Base-by-base conservation (phyloP, 2,888 invertebrate species). In the Stenurella melanura region DNA sequence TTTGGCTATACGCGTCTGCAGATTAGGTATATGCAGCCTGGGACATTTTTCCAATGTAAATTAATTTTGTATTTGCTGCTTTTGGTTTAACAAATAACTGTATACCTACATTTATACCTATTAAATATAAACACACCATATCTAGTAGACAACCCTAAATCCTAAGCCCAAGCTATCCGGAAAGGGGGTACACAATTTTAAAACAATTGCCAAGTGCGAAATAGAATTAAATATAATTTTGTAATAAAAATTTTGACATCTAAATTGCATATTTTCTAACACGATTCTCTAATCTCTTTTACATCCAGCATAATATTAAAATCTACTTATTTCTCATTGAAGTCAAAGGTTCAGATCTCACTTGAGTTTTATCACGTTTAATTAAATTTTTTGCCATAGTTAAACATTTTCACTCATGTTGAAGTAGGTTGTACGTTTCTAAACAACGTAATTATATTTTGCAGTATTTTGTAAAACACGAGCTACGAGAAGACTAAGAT, bases 291-390 rank as follows among this genome's bases (percentile, higher is more conserved):
- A 30, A 61, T 61, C 5, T 11, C 15, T 61, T n/a, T 30, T 17
- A 30, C 30, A 30, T 30, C 30, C 2, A 30, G n/a, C 61, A 17
- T n/a, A 30, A 58, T 26, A 26, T 61, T 61, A 26, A 19, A 61
- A 17, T 26, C 60, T 26, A 19, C n/a, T 30, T 30, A n/a, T 61
- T 61, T 61, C 21, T 26, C 61, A n/a, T n/a, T 15, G 30, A 30
- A 30, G 61, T 61, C 61, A 61, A 61, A 61, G 61, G 61, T 61
- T n/a, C 34, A 61, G 10, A 30, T 21, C 30, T 61, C 61, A 30
- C 30, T 15, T 61, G 10, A 61, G 2, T 61, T 61, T 61, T n/a
- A 61, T 61, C 61, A 30, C 61, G 61, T n/a, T 61, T 5, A 61
- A 61, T 61, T 12, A 30, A 26, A 61, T 30, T 30, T 61, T 61